Evolutionary conservation across 1,140 invertebrate genomes (phyloP), one percentile per base, ranked within the genome.

Genomic region (Gonatopus flavifemur): DNA sequence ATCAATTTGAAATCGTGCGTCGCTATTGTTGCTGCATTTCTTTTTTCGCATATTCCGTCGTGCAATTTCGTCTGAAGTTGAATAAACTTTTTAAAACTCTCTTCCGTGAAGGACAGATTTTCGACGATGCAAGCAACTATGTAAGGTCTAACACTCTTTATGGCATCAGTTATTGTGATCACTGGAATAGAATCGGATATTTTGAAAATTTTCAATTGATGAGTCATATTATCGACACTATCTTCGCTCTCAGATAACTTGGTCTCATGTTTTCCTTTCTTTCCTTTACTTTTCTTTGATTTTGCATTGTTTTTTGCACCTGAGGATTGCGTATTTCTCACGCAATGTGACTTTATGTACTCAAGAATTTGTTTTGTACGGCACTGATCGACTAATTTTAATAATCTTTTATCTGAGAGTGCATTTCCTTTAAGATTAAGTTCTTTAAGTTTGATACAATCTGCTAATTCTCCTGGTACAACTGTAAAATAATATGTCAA

Each of bases 21-120:
- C 8, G 90, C 90, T 54, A 93, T 88, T 2, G 90, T 92, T 5
- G 88, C 88, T 2, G 80, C 74, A 63, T 88, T 88, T 54, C 90
- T 74, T 62, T 90, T 91, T 21, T 89, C 83, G 70, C 90, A 92
- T 13, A 90, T 74, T 1, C 81, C 83, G 52, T 92, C 88, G 71
- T 93, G 90, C 9, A 93, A 72, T 68, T 85, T 89, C 1, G 87
- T 91, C 78, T 93, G 90, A 59, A 90, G 65, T 60, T 87, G 83
- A 52, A 93, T 88, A 59, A 93, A 92, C 68, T 86, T 86, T 62
- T 89, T 91, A 52, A 91, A 87, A 24, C 66, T 81, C 0, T 78
- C 74, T 28, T 84, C 82, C 30, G 79, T 83, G 46, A 93, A 86
- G 36, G 78, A 74, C 3, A 92, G 59, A 55, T 86, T 81, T 48